Base-by-base conservation (phyloP, 2,797 vertebrate genomes). In the Urophycis tenuis region DNA sequence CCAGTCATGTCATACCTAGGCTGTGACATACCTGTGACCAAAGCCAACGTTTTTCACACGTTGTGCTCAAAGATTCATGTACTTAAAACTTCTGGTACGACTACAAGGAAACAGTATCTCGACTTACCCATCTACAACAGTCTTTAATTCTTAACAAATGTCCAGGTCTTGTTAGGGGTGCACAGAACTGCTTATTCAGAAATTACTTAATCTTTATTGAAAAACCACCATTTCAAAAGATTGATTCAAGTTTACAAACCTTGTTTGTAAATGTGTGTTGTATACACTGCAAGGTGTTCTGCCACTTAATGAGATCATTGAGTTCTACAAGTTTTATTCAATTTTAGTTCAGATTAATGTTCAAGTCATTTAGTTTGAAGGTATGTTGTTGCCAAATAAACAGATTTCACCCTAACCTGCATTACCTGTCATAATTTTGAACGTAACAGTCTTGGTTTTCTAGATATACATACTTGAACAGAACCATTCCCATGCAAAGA, bases 11-110 rank as follows among this genome's bases (percentile, higher is more conserved):
- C 34, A 71, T 33, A 32, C 32, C 45, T 9, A 32, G 53, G 53
- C 32, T 14, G 60, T 69, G 25, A 75, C 34, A 6, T 75, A 41
- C 14, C 45, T 60, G 60, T 69, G 60, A 75, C 60, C 74, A 39
- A 36, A 53, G 74, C 45, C 84, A 83, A 71, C 74, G 0, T 75
- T 74, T 34, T 34, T 35, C 9, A 73, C 53, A 60, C 49, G 49
- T 60, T 60, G 53, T 60, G 22, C 53, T 60, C 45, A 11, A 25
- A n/a, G 53, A 60, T 9, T 25, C 8, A 10, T 60, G 53, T 60
- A 7, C 10, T n/a, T 60, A 60, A n/a, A 60, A 25, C 17, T 53
- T 53, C 53, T 60, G 22, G 53, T 19, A 60, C 2, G 53, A 60
- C 41, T 45, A 45, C n/a, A 25, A 60, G 53, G 3, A n/a, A 60